Base-by-base conservation (phyloP, 1,140 invertebrate genomes). In the Choristoneura fumiferana region DNA sequence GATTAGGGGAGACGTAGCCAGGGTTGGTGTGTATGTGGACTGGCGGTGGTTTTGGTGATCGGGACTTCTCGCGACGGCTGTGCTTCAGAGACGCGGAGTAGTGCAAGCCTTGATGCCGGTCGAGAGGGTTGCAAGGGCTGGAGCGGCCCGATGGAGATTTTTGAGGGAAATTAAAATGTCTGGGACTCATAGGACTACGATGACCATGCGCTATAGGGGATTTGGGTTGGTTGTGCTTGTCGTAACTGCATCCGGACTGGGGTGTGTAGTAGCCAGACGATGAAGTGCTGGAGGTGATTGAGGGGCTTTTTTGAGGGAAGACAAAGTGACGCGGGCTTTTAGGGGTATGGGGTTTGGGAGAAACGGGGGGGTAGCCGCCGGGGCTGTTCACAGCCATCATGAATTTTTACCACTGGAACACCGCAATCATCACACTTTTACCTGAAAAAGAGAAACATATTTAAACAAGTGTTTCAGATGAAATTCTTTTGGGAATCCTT, bases 21-120 rank as follows among this genome's bases (percentile, higher is more conserved):
- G 89, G 89, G 62, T 90, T 90, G 0, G 89, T 89, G 62, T 89
- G 87, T 15, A 90, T 90, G 62, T 90, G 89, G 13, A 90, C 87
- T 4, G 89, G 89, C 6, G 89, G 89, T 4, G 89, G 87, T 58
- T 83, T 87, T 2, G 84, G 83, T 8, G 82, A 85, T 29, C 84
- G 67, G 35, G 84, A 87, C 39, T 88, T 87, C 63, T 85, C 84
- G 1, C 85, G 69, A 0, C 81, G 76, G 45, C 67, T 67, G 59
- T 86, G 84, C 54, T 85, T 87, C n/a, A 87, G 58, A 13, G 85
- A 87, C 9, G 82, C 76, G 5, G 81, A 76, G 60, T 87, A 84
- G 40, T 84, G 77, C 4, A 87, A 71, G 22, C 72, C 72, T 29
- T 15, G 1, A 8, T 52, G 54, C 13, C 75, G 75, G 3, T 68